Evolutionary conservation across 1,140 invertebrate species (phyloP).

Genomic region (Lutraria rhynchaena): DNA sequence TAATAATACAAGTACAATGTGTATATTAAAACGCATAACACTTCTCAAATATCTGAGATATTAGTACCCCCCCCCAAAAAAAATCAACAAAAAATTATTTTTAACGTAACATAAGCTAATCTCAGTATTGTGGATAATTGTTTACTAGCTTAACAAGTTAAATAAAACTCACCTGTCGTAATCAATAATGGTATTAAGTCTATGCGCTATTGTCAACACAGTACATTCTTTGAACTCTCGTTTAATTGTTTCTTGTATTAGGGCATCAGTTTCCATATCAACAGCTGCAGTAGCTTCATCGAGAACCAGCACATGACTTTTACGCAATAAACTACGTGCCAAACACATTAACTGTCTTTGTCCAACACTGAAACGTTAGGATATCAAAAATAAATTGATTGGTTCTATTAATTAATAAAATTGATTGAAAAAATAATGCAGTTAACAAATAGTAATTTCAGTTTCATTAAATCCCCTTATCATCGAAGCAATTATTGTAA

Average conservation of each 20-base stretch:
- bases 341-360: conserved; percentile 84
- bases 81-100: neutral
- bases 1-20: too few species aligned
- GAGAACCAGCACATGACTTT: conserved; percentile 90
- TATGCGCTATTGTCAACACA: conserved; percentile 91
- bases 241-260: conserved; percentile 89
- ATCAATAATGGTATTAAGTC: conserved; percentile 89
- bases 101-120: neutral
- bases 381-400: too few species aligned
- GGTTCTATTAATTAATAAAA: too few species aligned
- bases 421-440: too few species aligned
- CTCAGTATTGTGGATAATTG: neutral
- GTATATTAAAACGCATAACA: too few species aligned
- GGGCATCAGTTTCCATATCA: conserved; percentile 83
- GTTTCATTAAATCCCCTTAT: too few species aligned
- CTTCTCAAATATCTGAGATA: too few species aligned
- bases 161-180: conserved; percentile 68
- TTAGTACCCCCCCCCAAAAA: too few species aligned
- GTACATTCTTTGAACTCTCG: conserved; percentile 88
- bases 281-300: conserved; percentile 79
- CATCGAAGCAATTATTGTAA: too few species aligned
- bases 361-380: conserved; percentile 83
- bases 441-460: too few species aligned
- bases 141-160: too few species aligned
- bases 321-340: conserved; percentile 82